These are phyloP conservation scores for Cheilosia urbana DNA, from an alignment of 2,888 invertebrate species.

Conservation along the genomic window DNA sequence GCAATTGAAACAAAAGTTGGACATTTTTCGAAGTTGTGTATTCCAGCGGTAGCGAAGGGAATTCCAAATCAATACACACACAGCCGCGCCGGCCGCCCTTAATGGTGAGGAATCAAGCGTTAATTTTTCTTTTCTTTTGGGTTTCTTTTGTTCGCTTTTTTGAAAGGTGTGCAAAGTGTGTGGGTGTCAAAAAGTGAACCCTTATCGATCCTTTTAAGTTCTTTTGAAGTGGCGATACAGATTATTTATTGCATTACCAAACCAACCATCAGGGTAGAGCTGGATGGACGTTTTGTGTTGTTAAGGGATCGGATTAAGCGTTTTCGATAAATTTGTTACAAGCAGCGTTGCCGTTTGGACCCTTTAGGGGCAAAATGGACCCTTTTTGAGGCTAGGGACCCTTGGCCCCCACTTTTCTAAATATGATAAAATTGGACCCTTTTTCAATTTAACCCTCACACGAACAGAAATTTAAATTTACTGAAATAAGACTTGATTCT, in stretches of 20 bases:
- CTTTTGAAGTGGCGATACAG: slow-evolving; percentile 67
- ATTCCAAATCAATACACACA: slow-evolving; percentile 1
- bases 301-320: slow-evolving; percentile 48
- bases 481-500: too few species aligned
- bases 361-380: too few species aligned
- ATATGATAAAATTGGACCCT: too few species aligned
- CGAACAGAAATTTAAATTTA: too few species aligned
- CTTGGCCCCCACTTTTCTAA: too few species aligned
- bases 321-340: slow-evolving; percentile 62
- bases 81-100: slow-evolving; percentile 18
- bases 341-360: too few species aligned
- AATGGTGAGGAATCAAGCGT: slow-evolving; percentile 48
- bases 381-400: too few species aligned
- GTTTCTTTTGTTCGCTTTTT: slow-evolving; percentile 35
- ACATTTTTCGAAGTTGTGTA: slow-evolving; percentile 24
- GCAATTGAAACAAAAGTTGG: slow-evolving; percentile 51
- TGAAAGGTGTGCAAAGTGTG: slow-evolving; percentile 54
- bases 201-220: slow-evolving; percentile 63
- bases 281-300: slow-evolving; percentile 13
- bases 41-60: not conserved
- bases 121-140: slow-evolving; percentile 52
- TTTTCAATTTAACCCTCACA: too few species aligned
- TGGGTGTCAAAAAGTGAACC: slow-evolving; percentile 44
- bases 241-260: slow-evolving; percentile 64
- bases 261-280: slow-evolving; percentile 14